These are phyloP conservation scores for Sternotherus odoratus DNA, from an alignment of 2,797 vertebrate species.

Conservation along the genomic window DNA sequence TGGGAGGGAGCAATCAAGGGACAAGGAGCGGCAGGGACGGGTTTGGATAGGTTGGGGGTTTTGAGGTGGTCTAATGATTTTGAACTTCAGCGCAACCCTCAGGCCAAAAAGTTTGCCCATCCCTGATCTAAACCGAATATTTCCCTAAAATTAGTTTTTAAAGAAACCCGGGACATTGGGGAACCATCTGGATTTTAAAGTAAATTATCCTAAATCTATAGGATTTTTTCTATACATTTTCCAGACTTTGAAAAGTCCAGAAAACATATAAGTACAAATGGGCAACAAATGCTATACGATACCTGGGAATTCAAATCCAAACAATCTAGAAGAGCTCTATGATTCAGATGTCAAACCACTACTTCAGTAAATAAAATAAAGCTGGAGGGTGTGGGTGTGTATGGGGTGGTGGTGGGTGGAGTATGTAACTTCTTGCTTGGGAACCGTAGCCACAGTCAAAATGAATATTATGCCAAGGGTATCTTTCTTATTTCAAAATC, in stretches of 20 bases:
- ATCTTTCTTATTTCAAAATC: too few species aligned
- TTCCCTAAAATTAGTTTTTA: background rate
- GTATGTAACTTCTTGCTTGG: too few species aligned
- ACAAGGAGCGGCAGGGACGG: too few species aligned
- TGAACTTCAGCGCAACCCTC: too few species aligned
- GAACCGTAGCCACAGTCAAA: too few species aligned
- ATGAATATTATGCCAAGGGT: background rate
- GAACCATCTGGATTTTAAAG: background rate
- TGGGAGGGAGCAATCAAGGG: too few species aligned
- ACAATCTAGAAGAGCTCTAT: background rate
- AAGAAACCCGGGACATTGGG: background rate
- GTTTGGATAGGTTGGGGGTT: too few species aligned
- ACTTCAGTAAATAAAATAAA: background rate
- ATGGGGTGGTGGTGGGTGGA: too few species aligned
- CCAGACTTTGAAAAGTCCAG: background rate
- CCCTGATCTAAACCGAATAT: background rate
- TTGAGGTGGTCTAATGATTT: too few species aligned
- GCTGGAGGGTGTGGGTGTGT: too few species aligned
- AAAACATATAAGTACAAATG: background rate
- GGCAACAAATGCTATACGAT: background rate
- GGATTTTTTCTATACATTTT: background rate
- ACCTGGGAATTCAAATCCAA: background rate
- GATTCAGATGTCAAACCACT: background rate
- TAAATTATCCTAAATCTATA: background rate
- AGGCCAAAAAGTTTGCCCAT: too few species aligned